Conservation (phyloP, 1,140 invertebrate species). For the Odontomachus brunneus region DNA sequence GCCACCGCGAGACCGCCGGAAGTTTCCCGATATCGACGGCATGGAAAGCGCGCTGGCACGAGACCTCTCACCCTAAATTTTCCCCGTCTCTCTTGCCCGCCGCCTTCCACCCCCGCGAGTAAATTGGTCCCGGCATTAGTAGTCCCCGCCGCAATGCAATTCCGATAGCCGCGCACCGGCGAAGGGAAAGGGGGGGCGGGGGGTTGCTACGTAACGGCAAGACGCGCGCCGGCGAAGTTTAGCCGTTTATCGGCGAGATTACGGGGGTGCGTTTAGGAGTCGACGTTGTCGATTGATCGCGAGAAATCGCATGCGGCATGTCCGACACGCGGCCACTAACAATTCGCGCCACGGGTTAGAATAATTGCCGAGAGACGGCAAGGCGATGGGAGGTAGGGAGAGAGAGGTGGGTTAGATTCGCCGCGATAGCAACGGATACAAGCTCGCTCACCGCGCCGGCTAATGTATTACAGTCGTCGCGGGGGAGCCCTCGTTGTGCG, state of each 20-base stretch:
- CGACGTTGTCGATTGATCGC: constrained; percentile 37
- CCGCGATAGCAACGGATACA: constrained; percentile 4
- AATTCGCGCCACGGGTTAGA: constrained; percentile 22
- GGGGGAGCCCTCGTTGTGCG: not conserved
- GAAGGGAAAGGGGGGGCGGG: not conserved
- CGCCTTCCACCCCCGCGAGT: constrained; percentile 17
- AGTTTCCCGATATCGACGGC: not conserved
- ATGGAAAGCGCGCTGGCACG: not conserved
- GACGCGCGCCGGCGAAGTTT: constrained; percentile 35
- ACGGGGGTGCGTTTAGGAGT: constrained; percentile 7
- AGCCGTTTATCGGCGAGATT: constrained; percentile 63
- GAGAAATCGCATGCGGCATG: constrained; percentile 40
- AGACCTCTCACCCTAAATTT: constrained; percentile 61
- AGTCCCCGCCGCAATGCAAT: constrained; percentile 56
- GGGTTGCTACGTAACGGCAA: constrained; percentile 44
- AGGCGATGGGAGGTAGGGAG: too few species aligned
- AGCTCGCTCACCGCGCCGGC: not conserved
- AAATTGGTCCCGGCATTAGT: constrained; percentile 68
- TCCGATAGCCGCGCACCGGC: constrained; percentile 30
- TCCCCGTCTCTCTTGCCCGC: constrained; percentile 2
- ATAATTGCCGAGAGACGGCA: constrained; percentile 47
- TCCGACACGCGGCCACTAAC: constrained; percentile 16
- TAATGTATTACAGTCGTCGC: constrained; percentile 3
- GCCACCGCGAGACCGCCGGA: not conserved
- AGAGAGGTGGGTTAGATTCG: not conserved